These are phyloP conservation scores for Gavia stellata DNA, from an alignment of 2,113 vertebrate genomes.

Conservation along the genomic window DNA sequence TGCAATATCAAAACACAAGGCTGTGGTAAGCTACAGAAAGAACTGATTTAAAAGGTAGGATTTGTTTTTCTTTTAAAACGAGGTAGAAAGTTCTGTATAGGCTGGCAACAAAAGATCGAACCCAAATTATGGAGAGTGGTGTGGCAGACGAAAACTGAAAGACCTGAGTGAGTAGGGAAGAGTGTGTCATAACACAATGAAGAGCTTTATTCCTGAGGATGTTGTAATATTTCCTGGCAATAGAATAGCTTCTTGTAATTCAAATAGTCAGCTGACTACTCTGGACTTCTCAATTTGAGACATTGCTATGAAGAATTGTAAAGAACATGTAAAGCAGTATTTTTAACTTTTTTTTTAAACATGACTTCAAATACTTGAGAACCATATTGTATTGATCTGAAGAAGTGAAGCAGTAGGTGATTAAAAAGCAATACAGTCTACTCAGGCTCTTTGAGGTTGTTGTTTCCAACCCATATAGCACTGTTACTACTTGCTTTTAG, in stretches of 20 bases:
- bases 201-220: background rate
- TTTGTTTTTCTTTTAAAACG: background rate
- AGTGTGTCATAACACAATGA: background rate
- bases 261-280: background rate
- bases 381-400: background rate
- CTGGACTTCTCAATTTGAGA: background rate
- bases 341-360: background rate
- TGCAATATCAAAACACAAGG: background rate
- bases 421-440: background rate
- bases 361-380: rapidly evolving
- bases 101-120: background rate
- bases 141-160: background rate
- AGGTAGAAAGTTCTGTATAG: background rate
- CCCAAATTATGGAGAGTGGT: background rate
- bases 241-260: background rate
- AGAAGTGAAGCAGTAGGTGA: background rate
- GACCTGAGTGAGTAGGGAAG: background rate
- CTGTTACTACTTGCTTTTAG: background rate
- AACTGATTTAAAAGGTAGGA: background rate
- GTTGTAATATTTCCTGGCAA: background rate
- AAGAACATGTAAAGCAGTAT: background rate
- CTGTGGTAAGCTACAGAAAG: background rate
- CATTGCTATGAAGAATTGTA: background rate
- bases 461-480: background rate
- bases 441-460: background rate